phyloP scores from a whole-genome alignment of 2,113 vertebrate genomes.

The Hyla sarda region DNA sequence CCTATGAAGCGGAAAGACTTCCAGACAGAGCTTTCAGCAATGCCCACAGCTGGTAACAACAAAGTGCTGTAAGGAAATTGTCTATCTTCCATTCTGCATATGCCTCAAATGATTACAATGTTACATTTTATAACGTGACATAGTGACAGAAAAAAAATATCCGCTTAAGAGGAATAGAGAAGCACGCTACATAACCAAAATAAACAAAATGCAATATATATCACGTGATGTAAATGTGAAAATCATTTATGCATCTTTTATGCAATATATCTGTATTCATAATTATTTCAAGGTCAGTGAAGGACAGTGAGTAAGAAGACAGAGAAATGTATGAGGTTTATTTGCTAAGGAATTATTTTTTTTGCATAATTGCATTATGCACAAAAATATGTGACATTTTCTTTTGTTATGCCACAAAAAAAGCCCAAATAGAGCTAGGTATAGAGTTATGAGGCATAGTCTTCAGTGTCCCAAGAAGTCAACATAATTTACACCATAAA shows the following conservation, averaged over 20 bases:
- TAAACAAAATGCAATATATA: background rate
- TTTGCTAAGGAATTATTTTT: too few species aligned
- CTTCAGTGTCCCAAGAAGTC: too few species aligned
- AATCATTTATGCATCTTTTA: background rate
- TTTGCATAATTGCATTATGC: too few species aligned
- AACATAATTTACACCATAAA: too few species aligned
- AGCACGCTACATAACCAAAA: background rate
- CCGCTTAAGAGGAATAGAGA: background rate
- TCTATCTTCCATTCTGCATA: background rate
- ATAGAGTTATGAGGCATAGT: too few species aligned
- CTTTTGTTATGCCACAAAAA: too few species aligned
- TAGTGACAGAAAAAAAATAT: conserved; percentile 20
- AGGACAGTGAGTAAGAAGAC: too few species aligned
- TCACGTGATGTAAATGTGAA: background rate
- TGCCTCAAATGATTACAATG: conserved; percentile 21
- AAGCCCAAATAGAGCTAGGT: too few species aligned
- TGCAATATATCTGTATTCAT: background rate
- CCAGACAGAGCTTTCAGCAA: background rate
- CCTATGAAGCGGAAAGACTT: conserved; percentile 3
- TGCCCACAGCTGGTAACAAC: conserved; percentile 12
- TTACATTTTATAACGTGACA: background rate
- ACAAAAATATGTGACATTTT: too few species aligned
- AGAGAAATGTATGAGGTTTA: too few species aligned
- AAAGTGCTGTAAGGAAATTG: conserved; percentile 13
- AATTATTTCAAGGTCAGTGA: too few species aligned